A percentile compares a stretch with the other conserved stretches of the same genome.
Evolutionary conservation across 2,113 vertebrate genomes (phyloP).

Genomic region (Piprites chloris): DNA sequence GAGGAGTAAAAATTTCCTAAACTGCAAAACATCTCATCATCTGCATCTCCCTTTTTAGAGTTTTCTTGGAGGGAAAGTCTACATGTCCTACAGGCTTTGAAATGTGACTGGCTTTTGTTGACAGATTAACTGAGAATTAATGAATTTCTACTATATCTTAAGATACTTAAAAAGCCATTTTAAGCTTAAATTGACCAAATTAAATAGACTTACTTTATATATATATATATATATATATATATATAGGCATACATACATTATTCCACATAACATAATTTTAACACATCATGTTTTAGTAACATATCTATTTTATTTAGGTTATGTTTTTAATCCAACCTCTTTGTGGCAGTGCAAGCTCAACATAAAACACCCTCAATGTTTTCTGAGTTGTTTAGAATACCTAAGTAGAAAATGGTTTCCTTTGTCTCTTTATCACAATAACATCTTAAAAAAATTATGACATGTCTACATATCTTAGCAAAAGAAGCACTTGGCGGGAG

Average conservation of each 20-base stretch:
- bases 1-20: background rate
- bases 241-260: background rate
- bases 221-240: background rate
- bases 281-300: background rate
- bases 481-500: background rate
- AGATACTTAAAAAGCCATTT: background rate
- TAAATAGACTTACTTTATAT: background rate
- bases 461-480: background rate
- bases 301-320: background rate
- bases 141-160: background rate
- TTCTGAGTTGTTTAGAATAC: background rate
- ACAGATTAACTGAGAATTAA: background rate
- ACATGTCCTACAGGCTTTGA: background rate
- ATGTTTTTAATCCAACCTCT: background rate
- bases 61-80: background rate
- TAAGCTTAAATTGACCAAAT: background rate
- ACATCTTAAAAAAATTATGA: conserved; percentile 39
- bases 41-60: background rate
- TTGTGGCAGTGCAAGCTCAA: background rate
- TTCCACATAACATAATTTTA: background rate
- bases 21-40: background rate
- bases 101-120: background rate
- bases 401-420: background rate
- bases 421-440: conserved; percentile 30
- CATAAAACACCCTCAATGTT: background rate